These are phyloP conservation scores for Lasioglossum baleicum DNA, from an alignment of 1,140 invertebrate genomes.

Conservation along the genomic window DNA sequence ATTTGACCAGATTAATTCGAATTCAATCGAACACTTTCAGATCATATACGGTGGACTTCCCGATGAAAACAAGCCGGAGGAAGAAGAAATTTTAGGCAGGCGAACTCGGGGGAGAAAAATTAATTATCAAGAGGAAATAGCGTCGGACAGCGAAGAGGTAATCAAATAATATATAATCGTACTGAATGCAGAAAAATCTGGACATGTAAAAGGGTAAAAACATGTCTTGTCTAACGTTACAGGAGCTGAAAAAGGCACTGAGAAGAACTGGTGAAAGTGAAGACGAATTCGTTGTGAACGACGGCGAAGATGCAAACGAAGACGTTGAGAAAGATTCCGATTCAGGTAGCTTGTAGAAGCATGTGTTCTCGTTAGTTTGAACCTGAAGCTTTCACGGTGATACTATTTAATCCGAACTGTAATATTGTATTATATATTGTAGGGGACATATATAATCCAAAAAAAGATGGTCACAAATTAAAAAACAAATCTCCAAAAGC, in stretches of 20 bases:
- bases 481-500: conserved; percentile 71
- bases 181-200: not conserved
- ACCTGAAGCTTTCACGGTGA: not conserved
- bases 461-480: conserved; percentile 69
- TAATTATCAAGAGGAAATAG: conserved; percentile 85
- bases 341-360: conserved; percentile 68
- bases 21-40: conserved; percentile 58
- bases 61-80: conserved; percentile 77
- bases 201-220: conserved; percentile 1
- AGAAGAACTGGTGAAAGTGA: conserved; percentile 80
- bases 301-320: conserved; percentile 79
- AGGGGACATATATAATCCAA: conserved; percentile 77
- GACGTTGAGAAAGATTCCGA: conserved; percentile 78
- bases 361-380: not conserved
- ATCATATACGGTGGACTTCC: conserved; percentile 82
- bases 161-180: not conserved
- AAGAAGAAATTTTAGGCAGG: conserved; percentile 77
- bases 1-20: not conserved
- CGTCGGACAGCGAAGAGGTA: conserved; percentile 85
- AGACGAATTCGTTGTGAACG: conserved; percentile 81
- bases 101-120: conserved; percentile 86
- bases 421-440: conserved; percentile 44
- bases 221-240: conserved; percentile 1
- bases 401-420: not conserved
- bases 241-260: conserved; percentile 78